Base-by-base conservation (phyloP, 1,140 invertebrate genomes). In the Holotrichia oblita region DNA sequence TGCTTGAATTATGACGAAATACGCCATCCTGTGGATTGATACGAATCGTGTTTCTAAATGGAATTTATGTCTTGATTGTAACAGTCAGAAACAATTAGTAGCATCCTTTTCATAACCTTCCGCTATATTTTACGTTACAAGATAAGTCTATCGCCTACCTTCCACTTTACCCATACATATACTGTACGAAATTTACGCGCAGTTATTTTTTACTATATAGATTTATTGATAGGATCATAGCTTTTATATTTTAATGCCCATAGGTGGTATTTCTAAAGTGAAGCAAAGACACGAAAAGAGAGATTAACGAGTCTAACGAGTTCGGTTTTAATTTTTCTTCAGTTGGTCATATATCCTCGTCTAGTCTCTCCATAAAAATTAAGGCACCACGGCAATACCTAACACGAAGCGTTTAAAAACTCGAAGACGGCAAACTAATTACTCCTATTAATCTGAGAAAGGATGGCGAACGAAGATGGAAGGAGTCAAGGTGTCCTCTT, bases 381-480 rank as follows among this genome's bases (percentile, higher is more conserved):
- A 55, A 55, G 48, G 48, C 48, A 55, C 48, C 48, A 17, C 48
- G 14, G 48, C 61, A 69, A 24, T 69, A 69, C 61, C 27, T 69
- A 69, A 34, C 61, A 34, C 22, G 61, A 24, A 69, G 27, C 24
- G 61, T 69, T 69, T 69, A 69, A 69, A 69, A 69, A 69, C 61
- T 34, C 22, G 61, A 27, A 69, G 61, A 69, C 61, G 61, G 61
- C 61, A 27, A 69, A 69, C 61, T 69, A 69, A 69, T 69, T 69
- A 69, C 61, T 69, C 61, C 61, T 69, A 69, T 69, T 69, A 69
- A 69, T 69, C 61, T 69, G 27, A 20, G 17, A 17, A 69, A 69
- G 22, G 61, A 69, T 17, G 12, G 61, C 20, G 61, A 17, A 55
- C 48, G 24, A 34, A 27, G 61, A 69, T 22, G 22, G 61, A 34